Percentiles rank a stretch among this genome's conserved stretches.
phyloP scores from a whole-genome alignment of 2,888 invertebrate genomes.

The Amphipyra tragopoginis region DNA sequence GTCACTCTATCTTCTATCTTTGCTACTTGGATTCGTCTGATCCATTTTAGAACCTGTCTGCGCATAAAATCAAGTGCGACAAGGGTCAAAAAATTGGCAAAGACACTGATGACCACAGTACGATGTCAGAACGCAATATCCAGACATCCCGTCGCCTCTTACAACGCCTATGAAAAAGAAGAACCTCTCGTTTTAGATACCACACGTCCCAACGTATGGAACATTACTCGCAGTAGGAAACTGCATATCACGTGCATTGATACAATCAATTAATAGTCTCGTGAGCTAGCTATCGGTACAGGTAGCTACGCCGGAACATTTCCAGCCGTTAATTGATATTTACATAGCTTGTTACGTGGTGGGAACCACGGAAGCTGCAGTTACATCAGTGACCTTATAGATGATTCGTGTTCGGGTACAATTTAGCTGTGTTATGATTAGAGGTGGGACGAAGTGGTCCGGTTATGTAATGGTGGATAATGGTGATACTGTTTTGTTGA shows the following conservation, averaged over 20 bases:
- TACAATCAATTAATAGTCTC: constrained; percentile 53
- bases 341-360: constrained; percentile 64
- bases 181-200: no score
- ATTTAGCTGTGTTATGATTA: constrained; percentile 49
- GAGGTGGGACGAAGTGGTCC: constrained; percentile 9
- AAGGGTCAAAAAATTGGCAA: no score
- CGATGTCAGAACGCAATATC: no score
- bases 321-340: constrained; percentile 79
- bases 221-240: constrained; percentile 14
- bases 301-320: constrained; percentile 70
- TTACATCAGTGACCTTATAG: constrained; percentile 59
- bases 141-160: no score
- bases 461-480: constrained; percentile 13
- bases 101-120: no score
- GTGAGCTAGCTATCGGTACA: constrained; percentile 57
- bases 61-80: no score
- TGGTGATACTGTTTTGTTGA: neutral
- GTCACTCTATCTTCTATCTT: no score
- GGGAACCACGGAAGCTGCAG: constrained; percentile 52
- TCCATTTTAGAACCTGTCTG: no score
- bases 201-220: no score
- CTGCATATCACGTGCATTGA: constrained; percentile 43
- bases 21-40: no score
- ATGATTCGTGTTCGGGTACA: constrained; percentile 37
- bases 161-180: no score